Base-by-base conservation (phyloP, 2,888 invertebrate species). In the Metacarcinus magister region DNA sequence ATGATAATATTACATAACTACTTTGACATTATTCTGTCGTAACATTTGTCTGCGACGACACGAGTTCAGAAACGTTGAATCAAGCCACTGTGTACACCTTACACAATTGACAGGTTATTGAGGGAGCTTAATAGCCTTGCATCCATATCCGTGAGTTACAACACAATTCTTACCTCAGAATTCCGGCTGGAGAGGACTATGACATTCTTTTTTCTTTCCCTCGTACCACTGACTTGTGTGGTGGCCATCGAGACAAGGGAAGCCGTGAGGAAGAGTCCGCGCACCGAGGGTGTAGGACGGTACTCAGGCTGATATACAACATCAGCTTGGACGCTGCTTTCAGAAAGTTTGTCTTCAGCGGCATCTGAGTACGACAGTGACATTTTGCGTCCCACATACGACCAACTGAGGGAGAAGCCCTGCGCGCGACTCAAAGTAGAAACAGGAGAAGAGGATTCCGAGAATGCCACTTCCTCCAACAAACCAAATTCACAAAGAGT, bases 401-500 rank as follows among this genome's bases (percentile, higher is more conserved):
- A 67, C 23, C 54, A 46, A 32, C 95, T 60, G 60, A 87, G 48
- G 54, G 95, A 95, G 28, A 95, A 39, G 46, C n/a, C 39, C 10
- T 46, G 95, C 13, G 32, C 82, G 19, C 87, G 75, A n/a, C 75
- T 82, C n/a, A 95, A n/a, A 44, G 82, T 92, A 10, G 95, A 95
- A 7, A 82, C 87, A 8, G 95, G 95, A n/a, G 95, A 92, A 46
- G 92, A 48, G 8, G 82, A 92, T 23, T 89, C 95, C 48, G 95
- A 95, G 32, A 48, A 44, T 7, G 82, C 23, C 1, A 89, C 95
- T 32, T 95, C 95, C 95, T 95, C 92, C 95, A 95, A 44, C 46
- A 95, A 92, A 7, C 95, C 95, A 46, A 95, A 95, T 32, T 95
- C 95, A 82, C 95, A 95, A 3, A 95, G 46, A 46, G 92, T 95